Conservation (phyloP, 1,140 invertebrate species). For the Teleopsis dalmanni region DNA sequence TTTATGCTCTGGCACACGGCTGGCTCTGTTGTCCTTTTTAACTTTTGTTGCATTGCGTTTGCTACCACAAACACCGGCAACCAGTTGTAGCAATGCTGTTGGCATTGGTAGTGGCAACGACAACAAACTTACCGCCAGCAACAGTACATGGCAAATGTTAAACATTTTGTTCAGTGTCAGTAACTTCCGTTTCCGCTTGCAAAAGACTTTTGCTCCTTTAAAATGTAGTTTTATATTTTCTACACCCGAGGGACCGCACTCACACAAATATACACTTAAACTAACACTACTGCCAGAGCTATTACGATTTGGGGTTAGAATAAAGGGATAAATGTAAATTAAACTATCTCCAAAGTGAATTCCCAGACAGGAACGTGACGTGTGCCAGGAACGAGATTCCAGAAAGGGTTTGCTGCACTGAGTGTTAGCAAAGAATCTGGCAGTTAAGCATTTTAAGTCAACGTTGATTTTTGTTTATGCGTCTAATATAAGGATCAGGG, state of each 20-base stretch:
- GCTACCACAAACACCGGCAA: slow-evolving; percentile 30
- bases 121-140: background rate
- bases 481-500: background rate
- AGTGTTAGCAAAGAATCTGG: no score
- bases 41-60: slow-evolving; percentile 31
- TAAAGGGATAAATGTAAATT: slow-evolving; percentile 42
- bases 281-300: no score
- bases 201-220: background rate
- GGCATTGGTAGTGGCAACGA: background rate
- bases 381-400: slow-evolving; percentile 6
- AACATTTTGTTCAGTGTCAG: slow-evolving; percentile 44
- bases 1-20: slow-evolving; percentile 14
- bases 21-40: slow-evolving; percentile 24
- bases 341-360: slow-evolving; percentile 13
- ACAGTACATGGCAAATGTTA: slow-evolving; percentile 27
- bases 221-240: background rate
- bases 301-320: slow-evolving; percentile 16
- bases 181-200: slow-evolving; percentile 29
- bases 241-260: no score
- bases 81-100: background rate
- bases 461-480: background rate
- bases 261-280: no score
- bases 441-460: background rate
- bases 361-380: background rate
- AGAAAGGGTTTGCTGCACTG: no score